Evolutionary conservation across 2,797 vertebrate species (phyloP).

Genomic region (Sandelia bainsii): DNA sequence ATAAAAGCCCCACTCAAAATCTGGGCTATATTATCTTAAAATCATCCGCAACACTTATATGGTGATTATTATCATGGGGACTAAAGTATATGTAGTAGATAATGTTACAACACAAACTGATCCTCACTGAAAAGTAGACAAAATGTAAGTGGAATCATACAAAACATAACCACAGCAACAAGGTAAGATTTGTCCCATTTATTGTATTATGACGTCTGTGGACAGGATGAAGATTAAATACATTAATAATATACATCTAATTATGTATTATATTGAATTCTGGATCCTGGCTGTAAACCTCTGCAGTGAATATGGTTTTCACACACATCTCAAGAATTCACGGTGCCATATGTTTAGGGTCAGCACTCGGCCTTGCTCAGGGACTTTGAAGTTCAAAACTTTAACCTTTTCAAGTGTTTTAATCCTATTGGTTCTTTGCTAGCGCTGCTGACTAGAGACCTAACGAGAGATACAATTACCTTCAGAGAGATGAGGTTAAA

Average conservation of each 20-base stretch:
- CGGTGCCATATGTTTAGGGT: conserved; percentile 40
- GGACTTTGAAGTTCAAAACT: conserved; percentile 66
- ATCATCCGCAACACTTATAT: background rate
- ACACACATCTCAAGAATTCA: conserved; percentile 11
- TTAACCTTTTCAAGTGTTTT: conserved; percentile 60
- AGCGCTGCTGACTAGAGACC: conserved; percentile 58
- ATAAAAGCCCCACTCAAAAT: no score
- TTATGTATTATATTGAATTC: no score
- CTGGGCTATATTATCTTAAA: background rate
- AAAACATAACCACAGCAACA: background rate
- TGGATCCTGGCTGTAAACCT: background rate
- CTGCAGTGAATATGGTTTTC: background rate
- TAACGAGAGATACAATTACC: conserved; percentile 35
- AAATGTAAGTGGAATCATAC: no score
- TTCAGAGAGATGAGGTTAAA: conserved; percentile 25
- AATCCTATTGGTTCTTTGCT: conserved; percentile 70
- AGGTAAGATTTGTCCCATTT: background rate
- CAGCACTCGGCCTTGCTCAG: conserved; percentile 32
- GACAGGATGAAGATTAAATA: no score
- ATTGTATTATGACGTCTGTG: background rate
- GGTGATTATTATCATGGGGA: background rate
- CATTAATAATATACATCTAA: no score
- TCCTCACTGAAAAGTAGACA: background rate
- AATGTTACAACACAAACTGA: background rate
- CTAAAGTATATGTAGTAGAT: background rate